phyloP scores from a whole-genome alignment of 2,888 invertebrate species.

The Horisme vitalbata region DNA sequence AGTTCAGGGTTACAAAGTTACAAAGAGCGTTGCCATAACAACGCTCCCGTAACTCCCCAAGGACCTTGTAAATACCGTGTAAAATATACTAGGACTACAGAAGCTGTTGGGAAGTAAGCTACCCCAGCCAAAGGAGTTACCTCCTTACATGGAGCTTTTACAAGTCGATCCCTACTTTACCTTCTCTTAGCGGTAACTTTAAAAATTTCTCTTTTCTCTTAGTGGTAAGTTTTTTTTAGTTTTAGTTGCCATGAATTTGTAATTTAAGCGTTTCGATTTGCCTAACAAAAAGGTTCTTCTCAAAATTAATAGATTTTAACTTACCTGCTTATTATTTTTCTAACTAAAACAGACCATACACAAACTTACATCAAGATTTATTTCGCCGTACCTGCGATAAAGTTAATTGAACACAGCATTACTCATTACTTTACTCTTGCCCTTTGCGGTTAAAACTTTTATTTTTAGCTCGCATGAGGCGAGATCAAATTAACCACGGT shows the following conservation, averaged over 20 bases:
- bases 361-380: too few species aligned
- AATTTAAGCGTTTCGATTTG: too few species aligned
- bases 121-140: too few species aligned
- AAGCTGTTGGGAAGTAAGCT: conserved; percentile 35
- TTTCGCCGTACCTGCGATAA: background rate
- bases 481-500: conserved; percentile 44
- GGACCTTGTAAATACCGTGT: conserved; percentile 74
- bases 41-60: conserved; percentile 47
- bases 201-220: too few species aligned
- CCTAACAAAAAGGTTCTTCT: too few species aligned
- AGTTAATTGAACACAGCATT: conserved; percentile 12
- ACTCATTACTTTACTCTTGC: conserved; percentile 53
- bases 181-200: too few species aligned
- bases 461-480: conserved; percentile 42
- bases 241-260: too few species aligned
- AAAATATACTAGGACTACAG: conserved; percentile 66
- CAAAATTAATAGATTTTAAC: background rate
- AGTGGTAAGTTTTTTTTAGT: too few species aligned
- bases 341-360: too few species aligned
- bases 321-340: too few species aligned
- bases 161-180: too few species aligned
- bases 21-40: conserved; percentile 34
- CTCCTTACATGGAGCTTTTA: too few species aligned
- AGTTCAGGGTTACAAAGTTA: conserved; percentile 19
- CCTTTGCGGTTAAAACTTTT: conserved; percentile 43